These are phyloP conservation scores for Chaetodon trifascialis DNA, from an alignment of 2,113 vertebrate genomes.

Conservation along the genomic window DNA sequence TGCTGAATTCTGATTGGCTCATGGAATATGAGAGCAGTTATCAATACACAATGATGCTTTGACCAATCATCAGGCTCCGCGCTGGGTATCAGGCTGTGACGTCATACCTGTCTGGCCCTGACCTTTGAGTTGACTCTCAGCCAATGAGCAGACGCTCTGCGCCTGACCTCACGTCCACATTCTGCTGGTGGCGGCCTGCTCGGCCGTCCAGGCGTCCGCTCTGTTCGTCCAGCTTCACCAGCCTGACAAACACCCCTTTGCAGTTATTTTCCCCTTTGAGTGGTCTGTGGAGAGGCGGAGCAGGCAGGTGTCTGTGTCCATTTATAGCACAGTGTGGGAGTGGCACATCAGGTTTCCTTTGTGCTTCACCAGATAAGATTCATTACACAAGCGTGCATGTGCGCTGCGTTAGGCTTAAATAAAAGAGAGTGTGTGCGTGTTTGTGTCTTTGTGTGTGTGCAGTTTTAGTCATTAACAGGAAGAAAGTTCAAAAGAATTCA, in stretches of 20 bases:
- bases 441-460: background rate
- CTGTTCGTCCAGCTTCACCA: background rate
- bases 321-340: background rate
- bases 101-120: background rate
- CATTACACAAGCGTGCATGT: background rate
- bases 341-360: background rate
- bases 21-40: too few species aligned
- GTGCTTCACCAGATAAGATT: background rate
- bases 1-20: too few species aligned
- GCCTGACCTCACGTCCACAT: background rate
- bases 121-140: background rate
- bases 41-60: too few species aligned
- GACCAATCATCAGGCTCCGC: background rate
- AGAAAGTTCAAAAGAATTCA: background rate
- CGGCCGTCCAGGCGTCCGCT: background rate
- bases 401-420: background rate
- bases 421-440: background rate
- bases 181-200: background rate
- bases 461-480: background rate
- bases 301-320: background rate
- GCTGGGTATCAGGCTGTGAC: too few species aligned
- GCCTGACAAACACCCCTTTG: slow-evolving; percentile 10
- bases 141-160: background rate
- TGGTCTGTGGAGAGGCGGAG: background rate
- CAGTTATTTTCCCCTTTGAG: slow-evolving; percentile 3